A percentile compares a stretch with the other conserved stretches of the same genome.
Conservation (phyloP, 2,797 vertebrate genomes). For the Yasuhikotakia modesta region DNA sequence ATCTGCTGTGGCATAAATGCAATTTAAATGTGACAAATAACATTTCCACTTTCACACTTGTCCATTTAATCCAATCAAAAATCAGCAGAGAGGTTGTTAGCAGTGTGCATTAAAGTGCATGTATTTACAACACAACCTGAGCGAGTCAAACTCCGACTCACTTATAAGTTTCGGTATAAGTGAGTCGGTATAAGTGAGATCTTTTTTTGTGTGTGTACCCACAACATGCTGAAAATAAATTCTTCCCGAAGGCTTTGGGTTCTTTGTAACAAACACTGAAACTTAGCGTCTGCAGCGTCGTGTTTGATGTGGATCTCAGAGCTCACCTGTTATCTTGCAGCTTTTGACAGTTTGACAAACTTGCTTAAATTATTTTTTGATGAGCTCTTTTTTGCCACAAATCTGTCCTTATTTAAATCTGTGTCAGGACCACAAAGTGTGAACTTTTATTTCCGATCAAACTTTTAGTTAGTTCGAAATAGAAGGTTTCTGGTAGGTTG, state of each 20-base stretch:
- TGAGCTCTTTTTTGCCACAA: conserved; percentile 19
- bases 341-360: conserved; percentile 43
- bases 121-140: conserved; percentile 35
- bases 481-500: neutral
- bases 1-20: neutral
- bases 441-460: neutral
- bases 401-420: conserved; percentile 43
- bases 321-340: conserved; percentile 6
- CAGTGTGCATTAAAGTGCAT: conserved; percentile 20
- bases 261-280: conserved; percentile 25
- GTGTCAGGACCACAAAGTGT: conserved; percentile 20
- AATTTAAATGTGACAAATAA: neutral
- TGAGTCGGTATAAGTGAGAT: no score
- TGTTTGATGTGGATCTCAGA: conserved; percentile 35
- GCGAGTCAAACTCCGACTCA: no score
- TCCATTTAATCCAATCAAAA: conserved; percentile 9
- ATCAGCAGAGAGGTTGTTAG: conserved; percentile 19
- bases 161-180: no score
- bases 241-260: conserved; percentile 20
- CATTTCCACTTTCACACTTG: conserved; percentile 6
- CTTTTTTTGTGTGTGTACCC: conserved; percentile 1
- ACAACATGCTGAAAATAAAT: conserved; percentile 19
- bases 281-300: neutral
- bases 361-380: conserved; percentile 33
- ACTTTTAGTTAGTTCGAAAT: neutral